A percentile compares a stretch with the other conserved stretches of the same genome.
phyloP scores from a whole-genome alignment of 2,797 vertebrate genomes.

The Hipposideros larvatus region DNA sequence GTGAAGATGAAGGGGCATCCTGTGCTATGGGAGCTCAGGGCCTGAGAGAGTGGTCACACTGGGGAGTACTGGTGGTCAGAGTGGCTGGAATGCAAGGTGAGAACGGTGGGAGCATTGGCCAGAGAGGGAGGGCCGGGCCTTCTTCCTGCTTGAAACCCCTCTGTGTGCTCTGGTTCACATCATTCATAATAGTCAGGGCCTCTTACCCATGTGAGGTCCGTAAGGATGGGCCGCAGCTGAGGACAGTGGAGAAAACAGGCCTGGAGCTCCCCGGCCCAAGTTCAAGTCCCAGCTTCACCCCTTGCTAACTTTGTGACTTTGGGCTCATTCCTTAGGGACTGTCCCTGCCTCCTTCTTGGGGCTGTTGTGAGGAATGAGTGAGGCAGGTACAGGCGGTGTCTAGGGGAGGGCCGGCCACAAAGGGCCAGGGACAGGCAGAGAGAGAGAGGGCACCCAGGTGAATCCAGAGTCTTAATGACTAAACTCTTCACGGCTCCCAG shows the following conservation, averaged over 20 bases:
- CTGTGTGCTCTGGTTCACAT: rapidly evolving
- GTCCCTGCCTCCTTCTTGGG: neutral
- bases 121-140: neutral
- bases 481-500: neutral
- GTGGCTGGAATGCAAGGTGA: rapidly evolving
- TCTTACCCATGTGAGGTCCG: rapidly evolving
- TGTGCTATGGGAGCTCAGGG: neutral
- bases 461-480: neutral
- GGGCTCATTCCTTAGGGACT: neutral
- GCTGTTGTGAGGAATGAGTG: neutral
- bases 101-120: neutral
- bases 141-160: neutral
- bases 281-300: neutral
- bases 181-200: rapidly evolving
- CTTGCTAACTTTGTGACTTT: neutral
- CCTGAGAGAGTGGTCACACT: rapidly evolving
- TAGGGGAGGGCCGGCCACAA: neutral
- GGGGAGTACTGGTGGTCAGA: neutral
- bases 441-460: neutral
- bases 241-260: neutral
- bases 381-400: neutral
- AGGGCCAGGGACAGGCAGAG: neutral
- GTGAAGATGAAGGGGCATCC: neutral
- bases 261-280: neutral
- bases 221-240: neutral